Evolutionary conservation across 92 coral and sea anemone species (phyloP), one percentile per base, ranked within the genome.

Genomic region (Actinostola sp.): DNA sequence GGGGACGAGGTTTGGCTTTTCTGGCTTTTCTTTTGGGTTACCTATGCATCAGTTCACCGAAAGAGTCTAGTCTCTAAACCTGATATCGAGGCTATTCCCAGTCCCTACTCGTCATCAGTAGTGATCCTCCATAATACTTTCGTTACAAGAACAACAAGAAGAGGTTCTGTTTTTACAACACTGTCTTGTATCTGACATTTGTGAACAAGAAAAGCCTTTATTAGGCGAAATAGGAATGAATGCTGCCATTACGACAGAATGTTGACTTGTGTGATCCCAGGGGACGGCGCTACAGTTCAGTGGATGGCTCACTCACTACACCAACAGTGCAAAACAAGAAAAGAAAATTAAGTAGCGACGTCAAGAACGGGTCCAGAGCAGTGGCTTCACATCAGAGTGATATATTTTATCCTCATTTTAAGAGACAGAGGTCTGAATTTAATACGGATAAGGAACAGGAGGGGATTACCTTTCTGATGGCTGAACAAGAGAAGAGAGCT

Each of bases 161-260:
- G n/a, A n/a, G n/a, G n/a, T n/a, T n/a, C n/a, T n/a, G 11, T 36
- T 36, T 36, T 36, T 36, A 36, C 42, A 11, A 11, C 6, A 36
- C 42, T 4, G 42, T 4, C 11, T 36, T 61, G 25, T 46, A 3
- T 9, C 60, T 26, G 36, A 50, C 35, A 75, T 70, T 72, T 70
- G 72, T 61, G 73, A 65, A 64, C 25, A 51, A 48, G 55, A 49
- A 64, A 92, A 86, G 92, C 90, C 81, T 83, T 61, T 63, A 12
- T 39, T 70, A 70, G 92, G 89, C 97, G 86, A 79, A 62, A 61
- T 62, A 84, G 97, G 92, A 86, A 95, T 95, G 99, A 95, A 95
- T 95, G 99, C 99, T 95, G 95, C 97, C 97, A 87, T 82, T 86
- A 85, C 85, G 92, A 84, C 83, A 91, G 84, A 84, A 80, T 95